A percentile compares a stretch with the other conserved stretches of the same genome.
phyloP scores from a whole-genome alignment of 2,113 vertebrate species.

The Scatophagus argus region DNA sequence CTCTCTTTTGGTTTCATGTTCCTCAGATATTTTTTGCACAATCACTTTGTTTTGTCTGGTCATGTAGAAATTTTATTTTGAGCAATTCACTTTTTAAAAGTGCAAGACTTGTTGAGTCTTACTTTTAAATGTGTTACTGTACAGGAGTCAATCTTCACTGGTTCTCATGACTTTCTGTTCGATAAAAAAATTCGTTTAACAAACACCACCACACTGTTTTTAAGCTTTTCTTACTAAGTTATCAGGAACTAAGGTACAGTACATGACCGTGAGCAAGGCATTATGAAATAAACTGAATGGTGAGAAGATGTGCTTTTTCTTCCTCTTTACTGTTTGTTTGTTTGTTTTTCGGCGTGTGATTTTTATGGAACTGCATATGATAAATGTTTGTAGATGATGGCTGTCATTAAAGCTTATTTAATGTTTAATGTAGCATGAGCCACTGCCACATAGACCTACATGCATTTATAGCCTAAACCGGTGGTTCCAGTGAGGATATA shows the following conservation, averaged over 20 bases:
- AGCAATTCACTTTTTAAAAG: slow-evolving; percentile 54
- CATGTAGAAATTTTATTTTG: slow-evolving; percentile 38
- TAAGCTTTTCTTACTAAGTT: slow-evolving; percentile 59
- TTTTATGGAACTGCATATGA: too few species aligned
- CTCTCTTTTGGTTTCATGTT: slow-evolving; percentile 40
- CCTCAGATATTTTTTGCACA: slow-evolving; percentile 76
- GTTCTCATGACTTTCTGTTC: slow-evolving; percentile 39
- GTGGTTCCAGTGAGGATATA: too few species aligned
- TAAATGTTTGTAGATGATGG: too few species aligned
- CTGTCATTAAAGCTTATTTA: too few species aligned
- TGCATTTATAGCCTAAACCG: too few species aligned
- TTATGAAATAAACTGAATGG: slow-evolving; percentile 82
- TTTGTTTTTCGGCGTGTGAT: too few species aligned
- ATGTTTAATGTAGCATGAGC: too few species aligned
- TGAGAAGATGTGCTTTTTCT: slow-evolving; percentile 45
- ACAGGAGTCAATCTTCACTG: slow-evolving; percentile 27
- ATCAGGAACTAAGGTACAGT: slow-evolving; percentile 52
- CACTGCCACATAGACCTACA: too few species aligned
- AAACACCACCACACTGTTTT: slow-evolving; percentile 52
- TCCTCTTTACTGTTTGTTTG: too few species aligned
- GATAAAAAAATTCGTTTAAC: slow-evolving; percentile 55
- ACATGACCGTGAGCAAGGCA: slow-evolving; percentile 63
- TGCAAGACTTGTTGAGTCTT: slow-evolving; percentile 44
- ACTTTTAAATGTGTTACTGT: slow-evolving; percentile 47
- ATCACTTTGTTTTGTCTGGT: slow-evolving; percentile 58